Percentiles rank a stretch among this genome's conserved stretches.
Conservation (phyloP, 2,113 vertebrate genomes). For the Epinephelus cyanopodus region DNA sequence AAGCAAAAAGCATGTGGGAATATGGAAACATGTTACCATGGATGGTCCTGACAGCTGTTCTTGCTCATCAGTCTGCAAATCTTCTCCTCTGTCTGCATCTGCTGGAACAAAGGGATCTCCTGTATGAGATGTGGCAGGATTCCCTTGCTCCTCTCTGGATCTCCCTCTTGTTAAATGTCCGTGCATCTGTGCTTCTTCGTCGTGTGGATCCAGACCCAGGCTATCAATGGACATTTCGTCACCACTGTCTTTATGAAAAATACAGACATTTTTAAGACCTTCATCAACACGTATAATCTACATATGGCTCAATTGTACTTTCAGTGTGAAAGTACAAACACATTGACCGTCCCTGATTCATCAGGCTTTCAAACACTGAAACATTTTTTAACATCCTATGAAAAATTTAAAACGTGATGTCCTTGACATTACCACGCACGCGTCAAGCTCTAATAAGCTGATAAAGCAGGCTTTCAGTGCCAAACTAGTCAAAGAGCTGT, state of each 20-base stretch:
- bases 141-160: constrained; percentile 30
- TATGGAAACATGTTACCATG: constrained; percentile 66
- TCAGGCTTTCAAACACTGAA: constrained; percentile 34
- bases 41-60: constrained; percentile 56
- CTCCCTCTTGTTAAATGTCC: constrained; percentile 24
- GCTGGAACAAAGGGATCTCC: constrained; percentile 48
- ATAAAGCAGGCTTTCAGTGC: constrained; percentile 32
- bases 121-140: constrained; percentile 27
- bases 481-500: constrained; percentile 25
- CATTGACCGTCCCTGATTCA: constrained; percentile 19
- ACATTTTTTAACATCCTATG: constrained; percentile 35
- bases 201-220: constrained; percentile 49
- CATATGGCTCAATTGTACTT: not conserved
- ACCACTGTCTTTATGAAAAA: constrained; percentile 64
- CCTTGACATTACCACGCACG: constrained; percentile 17
- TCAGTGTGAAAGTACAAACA: constrained; percentile 29
- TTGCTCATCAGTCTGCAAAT: constrained; percentile 35
- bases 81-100: constrained; percentile 28
- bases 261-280: constrained; percentile 3
- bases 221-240: constrained; percentile 75
- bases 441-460: constrained; percentile 41
- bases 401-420: constrained; percentile 33
- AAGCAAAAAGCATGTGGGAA: constrained; percentile 15
- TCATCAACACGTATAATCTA: not conserved
- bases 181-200: constrained; percentile 60